phyloP scores from a whole-genome alignment of 2,113 vertebrate species.

The Myocastor coypus region DNA sequence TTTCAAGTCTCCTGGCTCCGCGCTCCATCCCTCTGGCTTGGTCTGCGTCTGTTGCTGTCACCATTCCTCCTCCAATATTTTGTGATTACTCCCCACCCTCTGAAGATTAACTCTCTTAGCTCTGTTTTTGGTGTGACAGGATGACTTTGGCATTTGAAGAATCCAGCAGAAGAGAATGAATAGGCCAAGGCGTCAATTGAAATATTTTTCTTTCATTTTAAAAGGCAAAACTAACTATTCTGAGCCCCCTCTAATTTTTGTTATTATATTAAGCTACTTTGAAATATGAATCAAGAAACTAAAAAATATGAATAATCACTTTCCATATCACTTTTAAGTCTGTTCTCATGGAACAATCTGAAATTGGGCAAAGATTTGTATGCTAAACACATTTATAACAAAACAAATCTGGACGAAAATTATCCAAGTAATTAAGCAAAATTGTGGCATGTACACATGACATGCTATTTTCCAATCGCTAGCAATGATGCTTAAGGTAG shows the following conservation, averaged over 20 bases:
- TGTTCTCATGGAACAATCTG: background rate
- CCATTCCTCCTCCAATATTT: background rate
- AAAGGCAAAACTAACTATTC: background rate
- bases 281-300: constrained; percentile 27
- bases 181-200: background rate
- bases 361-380: constrained; percentile 45
- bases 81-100: background rate
- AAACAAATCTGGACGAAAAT: constrained; percentile 19
- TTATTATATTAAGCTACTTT: background rate
- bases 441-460: background rate
- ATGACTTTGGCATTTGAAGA: fast-evolving
- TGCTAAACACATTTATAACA: constrained; percentile 12
- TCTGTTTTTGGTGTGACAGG: background rate
- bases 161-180: background rate
- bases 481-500: background rate
- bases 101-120: background rate
- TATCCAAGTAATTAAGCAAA: constrained; percentile 29
- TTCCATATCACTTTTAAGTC: background rate
- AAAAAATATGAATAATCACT: background rate
- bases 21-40: background rate
- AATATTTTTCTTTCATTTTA: background rate
- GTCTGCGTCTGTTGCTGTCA: no score
- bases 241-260: background rate
- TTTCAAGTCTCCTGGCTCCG: background rate
- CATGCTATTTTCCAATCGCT: background rate